Conservation (phyloP, 2,888 invertebrate species). For the Chromoteleia sp. region DNA sequence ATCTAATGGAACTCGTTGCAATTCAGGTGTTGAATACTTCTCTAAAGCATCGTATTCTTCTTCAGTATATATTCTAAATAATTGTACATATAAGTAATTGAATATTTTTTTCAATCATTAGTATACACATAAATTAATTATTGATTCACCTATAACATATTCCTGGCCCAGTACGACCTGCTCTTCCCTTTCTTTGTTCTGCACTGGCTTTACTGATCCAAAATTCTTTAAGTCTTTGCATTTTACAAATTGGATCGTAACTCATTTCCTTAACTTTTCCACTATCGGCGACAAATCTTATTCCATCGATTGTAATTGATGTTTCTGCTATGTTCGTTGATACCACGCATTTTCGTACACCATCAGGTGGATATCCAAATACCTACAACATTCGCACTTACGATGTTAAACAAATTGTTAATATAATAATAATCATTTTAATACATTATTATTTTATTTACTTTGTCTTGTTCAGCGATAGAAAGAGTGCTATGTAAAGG, state of each 20-base stretch:
- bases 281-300: constrained; percentile 98
- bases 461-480: constrained; percentile 98
- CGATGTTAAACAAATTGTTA: constrained; percentile 1
- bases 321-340: constrained; percentile 99
- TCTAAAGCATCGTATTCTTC: constrained; percentile 92
- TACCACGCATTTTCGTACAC: constrained; percentile 97
- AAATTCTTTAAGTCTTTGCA: constrained; percentile 96
- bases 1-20: constrained; percentile 96
- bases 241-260: constrained; percentile 95
- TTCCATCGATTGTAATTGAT: constrained; percentile 98
- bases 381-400: constrained; percentile 85
- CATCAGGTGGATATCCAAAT: constrained; percentile 97
- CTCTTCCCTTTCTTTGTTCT: constrained; percentile 97
- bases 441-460: constrained; percentile 77
- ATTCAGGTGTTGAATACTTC: constrained; percentile 95
- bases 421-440: not conserved
- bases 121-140: not conserved
- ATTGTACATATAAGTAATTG: too few species aligned
- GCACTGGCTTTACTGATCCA: constrained; percentile 99
- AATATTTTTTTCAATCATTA: too few species aligned
- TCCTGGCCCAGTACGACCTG: constrained; percentile 97
- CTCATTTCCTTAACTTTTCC: constrained; percentile 99
- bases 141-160: constrained; percentile 89
- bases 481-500: constrained; percentile 84
- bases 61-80: constrained; percentile 92